phyloP scores from a whole-genome alignment of 2,888 invertebrate genomes.

The Neoaliturus tenellus region DNA sequence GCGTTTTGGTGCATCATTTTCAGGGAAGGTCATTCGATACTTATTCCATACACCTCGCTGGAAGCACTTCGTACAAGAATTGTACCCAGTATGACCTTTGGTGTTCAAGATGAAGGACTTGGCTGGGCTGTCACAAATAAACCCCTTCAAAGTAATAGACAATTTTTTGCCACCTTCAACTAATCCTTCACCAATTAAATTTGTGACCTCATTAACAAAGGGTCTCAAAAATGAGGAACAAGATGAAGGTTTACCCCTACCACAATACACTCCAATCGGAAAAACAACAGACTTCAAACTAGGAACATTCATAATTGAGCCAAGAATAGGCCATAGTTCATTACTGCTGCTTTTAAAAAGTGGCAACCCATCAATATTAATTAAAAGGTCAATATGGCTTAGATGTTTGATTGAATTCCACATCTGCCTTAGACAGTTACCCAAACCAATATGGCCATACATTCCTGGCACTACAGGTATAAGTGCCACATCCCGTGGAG shows the following conservation, averaged over 20 bases:
- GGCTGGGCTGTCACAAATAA: constrained; percentile 61
- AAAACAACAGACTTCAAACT: background rate
- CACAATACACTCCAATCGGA: constrained; percentile 30
- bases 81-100: constrained; percentile 59
- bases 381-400: background rate
- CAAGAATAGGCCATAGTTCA: background rate
- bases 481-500: background rate
- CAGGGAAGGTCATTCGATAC: background rate
- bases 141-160: background rate
- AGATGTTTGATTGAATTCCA: background rate
- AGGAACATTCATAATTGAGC: background rate
- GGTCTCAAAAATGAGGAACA: too few relatives aligned
- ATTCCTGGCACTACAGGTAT: background rate
- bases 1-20: background rate
- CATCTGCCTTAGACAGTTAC: background rate
- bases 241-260: background rate
- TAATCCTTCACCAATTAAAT: too few relatives aligned
- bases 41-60: constrained; percentile 41
- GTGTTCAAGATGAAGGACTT: constrained; percentile 59
- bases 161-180: too few relatives aligned
- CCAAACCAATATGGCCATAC: background rate
- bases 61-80: constrained; percentile 59
- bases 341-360: constrained; percentile 36
- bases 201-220: too few relatives aligned
- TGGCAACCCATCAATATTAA: constrained; percentile 54